Base-by-base conservation (phyloP, 2,113 vertebrate genomes). In the Rhodinocichla rosea region DNA sequence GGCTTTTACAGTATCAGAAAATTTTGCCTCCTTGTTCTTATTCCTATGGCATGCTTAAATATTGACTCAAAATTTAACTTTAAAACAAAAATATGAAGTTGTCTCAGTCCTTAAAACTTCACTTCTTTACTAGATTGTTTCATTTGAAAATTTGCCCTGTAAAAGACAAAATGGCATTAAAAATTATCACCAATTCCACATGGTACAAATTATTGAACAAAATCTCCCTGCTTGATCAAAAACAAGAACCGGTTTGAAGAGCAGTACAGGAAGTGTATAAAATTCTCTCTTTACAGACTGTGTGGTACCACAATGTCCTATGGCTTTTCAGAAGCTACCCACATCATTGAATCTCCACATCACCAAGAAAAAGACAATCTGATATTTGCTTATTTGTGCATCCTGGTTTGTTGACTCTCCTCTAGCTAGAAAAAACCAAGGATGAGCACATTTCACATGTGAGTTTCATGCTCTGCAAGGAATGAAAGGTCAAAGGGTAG, bases 401-500 rank as follows among this genome's bases (percentile, higher is more conserved):
- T 63, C 92, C 39, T 84, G 35, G 75, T 42, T 35, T 70, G 53
- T 88, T 86, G 89, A 87, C 76, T 91, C 82, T 71, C 76, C 37
- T 78, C 76, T 67, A 96, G 85, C 82, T 42, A 92, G 60, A 87
- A 64, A 83, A 94, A 95, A 95, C 59, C 18, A 8, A 90, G 49
- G 64, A 94, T 50, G 63, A 69, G 64, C 57, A 75, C 79, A 79
- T 84, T 64, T 82, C 70, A 74, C 49, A 71, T 59, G 55, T 82
- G 91, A 95, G 79, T 40, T 57, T 81, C 84, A 23, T 81, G 87
- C 69, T 97, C 69, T 50, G 42, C 53, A 90, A 96, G 57, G 88
- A 79, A 76, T 35, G 19, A 83, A 65, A 95, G 84, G 97, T 95
- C 95, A 96, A 93, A 97, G 97, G 88, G 89, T 87, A 97, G 65